These are phyloP conservation scores for Sander vitreus DNA, from an alignment of 2,113 vertebrate genomes.

Conservation along the genomic window DNA sequence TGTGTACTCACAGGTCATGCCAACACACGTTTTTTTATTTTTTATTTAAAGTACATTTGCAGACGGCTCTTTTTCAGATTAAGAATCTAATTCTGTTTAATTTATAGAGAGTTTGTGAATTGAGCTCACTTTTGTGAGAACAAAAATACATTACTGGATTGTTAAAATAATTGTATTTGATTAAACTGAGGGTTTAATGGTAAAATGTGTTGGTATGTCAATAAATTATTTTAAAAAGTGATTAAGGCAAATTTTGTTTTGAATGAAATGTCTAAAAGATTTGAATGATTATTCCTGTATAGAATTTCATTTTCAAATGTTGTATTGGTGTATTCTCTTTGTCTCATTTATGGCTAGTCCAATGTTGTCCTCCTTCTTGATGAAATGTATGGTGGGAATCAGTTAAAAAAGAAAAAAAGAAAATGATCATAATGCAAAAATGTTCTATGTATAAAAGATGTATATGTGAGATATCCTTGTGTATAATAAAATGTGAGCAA, in stretches of 20 bases:
- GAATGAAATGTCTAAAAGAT: slow-evolving; percentile 46
- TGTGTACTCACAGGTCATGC: slow-evolving; percentile 10
- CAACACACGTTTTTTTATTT: not conserved
- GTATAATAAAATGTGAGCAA: slow-evolving; percentile 80
- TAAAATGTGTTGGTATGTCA: slow-evolving; percentile 35
- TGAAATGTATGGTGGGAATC: slow-evolving; percentile 64
- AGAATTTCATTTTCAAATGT: slow-evolving; percentile 70
- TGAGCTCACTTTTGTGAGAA: slow-evolving; percentile 7
- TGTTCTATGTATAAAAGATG: slow-evolving; percentile 76
- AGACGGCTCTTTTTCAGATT: slow-evolving; percentile 12
- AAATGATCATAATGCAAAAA: slow-evolving; percentile 58
- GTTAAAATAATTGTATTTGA: slow-evolving; percentile 18
- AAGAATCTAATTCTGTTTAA: not conserved
- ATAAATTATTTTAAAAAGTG: slow-evolving; percentile 27
- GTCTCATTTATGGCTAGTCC: slow-evolving; percentile 69
- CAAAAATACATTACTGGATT: slow-evolving; percentile 39
- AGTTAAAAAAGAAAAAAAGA: slow-evolving; percentile 52
- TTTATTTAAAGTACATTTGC: slow-evolving; percentile 1
- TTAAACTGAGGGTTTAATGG: slow-evolving; percentile 17
- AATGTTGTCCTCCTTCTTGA: slow-evolving; percentile 63
- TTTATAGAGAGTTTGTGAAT: slow-evolving; percentile 8
- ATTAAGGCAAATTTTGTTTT: slow-evolving; percentile 28
- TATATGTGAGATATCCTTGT: slow-evolving; percentile 82
- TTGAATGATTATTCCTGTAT: slow-evolving; percentile 65
- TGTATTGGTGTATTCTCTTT: slow-evolving; percentile 70